Base-by-base conservation (phyloP, 1,140 invertebrate species). In the Drosophila nasuta region DNA sequence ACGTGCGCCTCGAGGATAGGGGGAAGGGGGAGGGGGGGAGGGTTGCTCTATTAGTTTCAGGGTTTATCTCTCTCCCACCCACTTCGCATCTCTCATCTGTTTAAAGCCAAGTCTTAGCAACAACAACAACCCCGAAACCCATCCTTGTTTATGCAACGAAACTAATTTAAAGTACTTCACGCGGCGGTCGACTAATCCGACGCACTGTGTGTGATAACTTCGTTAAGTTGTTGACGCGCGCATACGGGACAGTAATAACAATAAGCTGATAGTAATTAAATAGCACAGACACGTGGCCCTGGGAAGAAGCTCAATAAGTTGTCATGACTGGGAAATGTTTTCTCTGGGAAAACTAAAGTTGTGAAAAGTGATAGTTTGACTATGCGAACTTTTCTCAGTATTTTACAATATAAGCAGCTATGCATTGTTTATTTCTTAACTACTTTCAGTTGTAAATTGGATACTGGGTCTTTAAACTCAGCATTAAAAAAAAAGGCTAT, bases 141-240 rank as follows among this genome's bases (percentile, higher is more conserved):
- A 11, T 30, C 5, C n/a, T 88, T 87, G 82, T 87, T 87, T 79
- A 88, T 88, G 80, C 80, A 88, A 88, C 73, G 72, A 82, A 87
- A 88, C 83, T 88, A 87, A 87, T 87, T 88, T 88, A 88, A 87
- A 87, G 77, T 80, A 78, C 82, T 87, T 87, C 77, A 87, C 85
- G 80, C 83, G 83, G 73, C 80, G 83, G 77, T 80, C 77, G 69
- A 49, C 71, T 87, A 80, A 88, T 88, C 82, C 79, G 71, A 46
- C 54, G 74, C 57, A 65, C 51, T 78, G 62, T 81, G 71, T 87
- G 76, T 75, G 80, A 88, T 88, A 87, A 87, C 69, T 88, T 82
- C 66, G 82, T 87, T 77, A 88, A 88, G 83, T 88, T 87, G 82
- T 87, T 82, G 79, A 77, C 80, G 72, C 66, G 63, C 69, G 63